phyloP scores from a whole-genome alignment of 2,888 invertebrate species.

The Zonitis immaculata region DNA sequence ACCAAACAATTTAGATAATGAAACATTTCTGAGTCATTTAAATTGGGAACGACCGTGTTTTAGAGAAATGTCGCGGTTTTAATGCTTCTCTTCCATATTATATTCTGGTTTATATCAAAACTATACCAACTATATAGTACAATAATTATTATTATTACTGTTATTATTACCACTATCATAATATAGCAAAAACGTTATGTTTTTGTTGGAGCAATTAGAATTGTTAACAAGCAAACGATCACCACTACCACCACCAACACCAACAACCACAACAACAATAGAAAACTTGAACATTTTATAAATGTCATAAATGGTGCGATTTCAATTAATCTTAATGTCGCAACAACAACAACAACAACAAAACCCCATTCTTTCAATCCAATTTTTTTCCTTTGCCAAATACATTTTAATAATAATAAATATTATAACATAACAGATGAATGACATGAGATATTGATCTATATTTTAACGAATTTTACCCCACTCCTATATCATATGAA shows the following conservation, averaged over 20 bases:
- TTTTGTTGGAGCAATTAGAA: background rate
- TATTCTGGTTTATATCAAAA: slow-evolving; percentile 23
- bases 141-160: slow-evolving; percentile 5
- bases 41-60: slow-evolving; percentile 31
- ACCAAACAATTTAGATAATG: slow-evolving; percentile 42
- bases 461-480: background rate
- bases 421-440: background rate
- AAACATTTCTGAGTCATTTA: slow-evolving; percentile 41
- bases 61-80: slow-evolving; percentile 19
- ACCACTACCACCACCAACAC: background rate
- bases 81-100: slow-evolving; percentile 16
- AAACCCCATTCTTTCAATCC: too few species aligned
- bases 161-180: background rate
- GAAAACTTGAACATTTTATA: background rate
- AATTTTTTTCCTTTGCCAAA: background rate
- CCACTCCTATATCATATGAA: background rate
- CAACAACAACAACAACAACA: background rate
- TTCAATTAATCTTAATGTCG: background rate
- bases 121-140: too few species aligned
- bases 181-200: background rate
- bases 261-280: background rate
- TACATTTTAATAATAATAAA: background rate
- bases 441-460: background rate
- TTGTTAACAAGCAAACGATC: background rate
- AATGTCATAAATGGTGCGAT: background rate